Conservation (phyloP, 2,888 invertebrate species). For the Hyalella azteca region DNA sequence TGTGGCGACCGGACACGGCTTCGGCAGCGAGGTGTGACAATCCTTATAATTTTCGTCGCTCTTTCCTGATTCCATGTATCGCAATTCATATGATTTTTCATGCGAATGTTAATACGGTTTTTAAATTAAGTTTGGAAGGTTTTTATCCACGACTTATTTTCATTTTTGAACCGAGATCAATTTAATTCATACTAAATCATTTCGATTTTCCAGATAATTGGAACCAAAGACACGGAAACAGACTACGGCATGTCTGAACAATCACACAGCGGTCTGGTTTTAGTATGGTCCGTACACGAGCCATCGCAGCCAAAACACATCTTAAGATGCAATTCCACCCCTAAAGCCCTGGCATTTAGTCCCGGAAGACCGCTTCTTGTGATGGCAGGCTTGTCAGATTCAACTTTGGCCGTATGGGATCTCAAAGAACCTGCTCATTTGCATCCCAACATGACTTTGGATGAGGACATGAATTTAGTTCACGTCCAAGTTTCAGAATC, state of each 20-base stretch:
- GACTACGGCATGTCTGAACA: slow-evolving; percentile 10
- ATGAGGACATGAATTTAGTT: background rate
- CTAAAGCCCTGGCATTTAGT: slow-evolving; percentile 49
- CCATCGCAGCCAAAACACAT: slow-evolving; percentile 57
- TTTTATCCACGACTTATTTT: too few relatives aligned
- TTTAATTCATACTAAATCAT: too few relatives aligned
- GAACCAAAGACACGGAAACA: background rate
- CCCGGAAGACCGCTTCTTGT: slow-evolving; percentile 50
- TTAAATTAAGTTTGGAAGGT: too few relatives aligned
- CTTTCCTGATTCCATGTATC: too few relatives aligned
- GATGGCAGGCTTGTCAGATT: slow-evolving; percentile 47
- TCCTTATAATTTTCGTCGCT: too few relatives aligned
- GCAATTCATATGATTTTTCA: too few relatives aligned
- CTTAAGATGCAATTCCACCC: slow-evolving; percentile 45
- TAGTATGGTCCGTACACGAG: slow-evolving; percentile 57
- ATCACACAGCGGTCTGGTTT: slow-evolving; percentile 45
- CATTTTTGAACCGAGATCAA: too few relatives aligned
- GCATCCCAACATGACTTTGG: slow-evolving; percentile 10
- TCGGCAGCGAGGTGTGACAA: background rate
- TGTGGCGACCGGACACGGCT: background rate
- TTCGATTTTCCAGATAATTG: background rate
- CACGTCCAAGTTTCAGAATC: background rate
- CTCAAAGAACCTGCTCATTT: slow-evolving; percentile 45
- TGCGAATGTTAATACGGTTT: too few relatives aligned
- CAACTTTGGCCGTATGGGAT: slow-evolving; percentile 50